Conservation (phyloP, 2,888 invertebrate genomes). For the Lycaena phlaeas region DNA sequence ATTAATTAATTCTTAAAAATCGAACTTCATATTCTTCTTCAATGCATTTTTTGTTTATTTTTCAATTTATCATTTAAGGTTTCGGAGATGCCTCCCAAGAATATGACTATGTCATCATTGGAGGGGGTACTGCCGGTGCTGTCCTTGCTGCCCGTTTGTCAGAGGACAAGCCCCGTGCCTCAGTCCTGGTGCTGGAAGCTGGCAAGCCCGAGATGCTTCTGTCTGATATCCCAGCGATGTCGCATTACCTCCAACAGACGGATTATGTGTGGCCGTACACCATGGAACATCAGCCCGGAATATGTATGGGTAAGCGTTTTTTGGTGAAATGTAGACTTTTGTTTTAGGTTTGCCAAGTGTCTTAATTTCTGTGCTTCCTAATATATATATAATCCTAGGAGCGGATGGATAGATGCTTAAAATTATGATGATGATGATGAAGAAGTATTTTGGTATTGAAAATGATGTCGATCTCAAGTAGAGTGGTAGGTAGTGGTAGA, state of each 20-base stretch:
- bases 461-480: too few species aligned
- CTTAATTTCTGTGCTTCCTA: too few species aligned
- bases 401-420: too few species aligned
- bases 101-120: conserved; percentile 80
- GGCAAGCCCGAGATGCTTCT: conserved; percentile 61
- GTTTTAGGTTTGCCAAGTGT: too few species aligned
- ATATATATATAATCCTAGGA: too few species aligned
- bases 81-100: conserved; percentile 41
- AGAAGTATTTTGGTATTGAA: too few species aligned
- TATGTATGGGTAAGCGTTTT: conserved; percentile 66
- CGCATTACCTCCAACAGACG: conserved; percentile 71
- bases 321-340: too few species aligned
- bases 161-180: conserved; percentile 69
- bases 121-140: conserved; percentile 81
- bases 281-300: conserved; percentile 72
- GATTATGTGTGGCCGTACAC: conserved; percentile 77
- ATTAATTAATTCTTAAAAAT: too few species aligned
- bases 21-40: too few species aligned
- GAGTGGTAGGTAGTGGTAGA: too few species aligned
- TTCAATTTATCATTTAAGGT: conserved; percentile 26
- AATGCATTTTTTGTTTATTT: too few species aligned
- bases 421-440: too few species aligned
- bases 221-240: conserved; percentile 73
- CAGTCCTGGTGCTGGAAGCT: conserved; percentile 78
- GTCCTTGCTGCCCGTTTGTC: conserved; percentile 79